A percentile compares a stretch with the other conserved stretches of the same genome.
Evolutionary conservation across 2,888 invertebrate species (phyloP).

Genomic region (Enchytraeus crypticus): DNA sequence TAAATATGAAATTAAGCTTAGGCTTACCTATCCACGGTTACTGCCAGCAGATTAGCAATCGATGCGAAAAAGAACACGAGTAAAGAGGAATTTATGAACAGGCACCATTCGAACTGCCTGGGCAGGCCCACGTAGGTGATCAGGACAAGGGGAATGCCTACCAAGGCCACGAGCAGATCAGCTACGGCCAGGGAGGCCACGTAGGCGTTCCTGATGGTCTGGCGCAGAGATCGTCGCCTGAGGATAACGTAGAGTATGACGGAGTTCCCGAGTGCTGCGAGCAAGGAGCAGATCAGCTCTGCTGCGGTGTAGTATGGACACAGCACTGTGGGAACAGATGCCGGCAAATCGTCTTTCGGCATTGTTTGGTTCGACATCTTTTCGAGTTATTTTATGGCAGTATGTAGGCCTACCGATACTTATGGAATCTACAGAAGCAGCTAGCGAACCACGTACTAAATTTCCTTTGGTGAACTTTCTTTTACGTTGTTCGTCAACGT

Average conservation of each 20-base stretch:
- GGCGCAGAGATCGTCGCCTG: conserved; percentile 66
- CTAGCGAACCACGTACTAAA: no score
- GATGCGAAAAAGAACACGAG: conserved; percentile 83
- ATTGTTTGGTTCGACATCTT: no score
- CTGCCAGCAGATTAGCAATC: conserved; percentile 81
- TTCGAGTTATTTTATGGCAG: no score
- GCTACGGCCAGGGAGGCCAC: conserved; percentile 81
- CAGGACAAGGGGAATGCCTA: conserved; percentile 75
- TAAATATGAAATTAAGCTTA: no score
- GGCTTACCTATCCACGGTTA: conserved; percentile 82
- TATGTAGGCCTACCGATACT: no score
- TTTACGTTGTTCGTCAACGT: no score
- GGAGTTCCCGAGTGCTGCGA: conserved; percentile 56
- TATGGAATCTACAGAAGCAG: no score
- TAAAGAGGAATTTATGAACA: conserved; percentile 75
- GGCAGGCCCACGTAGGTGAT: conserved; percentile 69
- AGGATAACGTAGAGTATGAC: conserved; percentile 74
- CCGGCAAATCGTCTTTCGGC: no score
- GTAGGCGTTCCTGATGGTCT: conserved; percentile 81
- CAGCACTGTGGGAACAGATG: conserved; percentile 8
- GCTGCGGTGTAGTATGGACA: conserved; percentile 60
- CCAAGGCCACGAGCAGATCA: conserved; percentile 73
- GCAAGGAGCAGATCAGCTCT: conserved; percentile 71
- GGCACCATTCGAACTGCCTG: conserved; percentile 68
- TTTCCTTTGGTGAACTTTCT: no score